phyloP scores from a whole-genome alignment of 2,888 invertebrate species.

The Drosophila paramelanica region DNA sequence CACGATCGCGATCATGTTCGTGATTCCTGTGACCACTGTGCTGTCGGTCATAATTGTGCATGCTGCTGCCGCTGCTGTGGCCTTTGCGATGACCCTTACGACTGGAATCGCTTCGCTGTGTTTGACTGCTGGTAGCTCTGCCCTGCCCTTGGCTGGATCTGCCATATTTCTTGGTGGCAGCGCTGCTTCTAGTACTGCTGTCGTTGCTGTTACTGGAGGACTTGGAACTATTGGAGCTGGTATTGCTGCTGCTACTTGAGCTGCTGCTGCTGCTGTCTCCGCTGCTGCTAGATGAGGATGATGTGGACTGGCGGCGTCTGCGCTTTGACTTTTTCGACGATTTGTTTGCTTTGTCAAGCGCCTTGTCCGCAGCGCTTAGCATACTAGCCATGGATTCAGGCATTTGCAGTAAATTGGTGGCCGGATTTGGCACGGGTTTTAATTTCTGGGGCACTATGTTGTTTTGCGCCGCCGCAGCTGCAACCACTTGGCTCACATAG shows the following conservation, averaged over 20 bases:
- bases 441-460: constrained; percentile 38
- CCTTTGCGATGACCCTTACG: constrained; percentile 30
- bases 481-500: constrained; percentile 67
- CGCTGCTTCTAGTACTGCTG: constrained; percentile 48
- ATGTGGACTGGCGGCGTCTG: constrained; percentile 53
- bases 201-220: constrained; percentile 36
- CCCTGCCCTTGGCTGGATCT: constrained; percentile 28
- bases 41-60: constrained; percentile 38
- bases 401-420: constrained; percentile 67
- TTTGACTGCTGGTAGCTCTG: constrained; percentile 33
- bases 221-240: constrained; percentile 43
- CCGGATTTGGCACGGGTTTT: constrained; percentile 62
- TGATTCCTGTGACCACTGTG: constrained; percentile 28
- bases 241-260: constrained; percentile 35
- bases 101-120: constrained; percentile 26
- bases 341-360: constrained; percentile 68
- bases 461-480: constrained; percentile 22
- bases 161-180: constrained; percentile 32
- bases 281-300: constrained; percentile 58
- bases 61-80: constrained; percentile 34
- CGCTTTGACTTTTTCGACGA: constrained; percentile 49
- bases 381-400: constrained; percentile 60
- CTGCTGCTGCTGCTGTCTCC: constrained; percentile 41
- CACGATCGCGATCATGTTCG: constrained; percentile 24
- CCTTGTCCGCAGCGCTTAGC: constrained; percentile 75